Conservation (phyloP, 2,888 invertebrate genomes). For the Plebejus anna region DNA sequence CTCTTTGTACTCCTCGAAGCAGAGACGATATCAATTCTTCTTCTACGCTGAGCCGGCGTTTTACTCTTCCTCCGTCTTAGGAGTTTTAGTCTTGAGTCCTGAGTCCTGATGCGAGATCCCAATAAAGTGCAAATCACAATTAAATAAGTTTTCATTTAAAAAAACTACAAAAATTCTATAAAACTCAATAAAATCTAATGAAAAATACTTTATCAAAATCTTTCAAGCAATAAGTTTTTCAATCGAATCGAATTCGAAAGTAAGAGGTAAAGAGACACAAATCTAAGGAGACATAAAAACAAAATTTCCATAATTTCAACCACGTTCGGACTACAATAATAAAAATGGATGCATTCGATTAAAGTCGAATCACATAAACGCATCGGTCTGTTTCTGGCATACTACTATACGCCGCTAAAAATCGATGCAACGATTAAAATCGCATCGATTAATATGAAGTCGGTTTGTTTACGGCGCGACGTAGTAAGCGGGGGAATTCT, state of each 20-base stretch:
- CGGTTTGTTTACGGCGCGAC: slow-evolving; percentile 54
- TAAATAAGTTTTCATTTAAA: not conserved
- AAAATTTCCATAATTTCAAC: not conserved
- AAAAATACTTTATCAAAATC: not conserved
- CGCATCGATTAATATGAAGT: slow-evolving; percentile 32
- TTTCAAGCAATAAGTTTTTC: not conserved
- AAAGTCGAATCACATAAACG: slow-evolving; percentile 31
- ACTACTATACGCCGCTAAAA: not conserved
- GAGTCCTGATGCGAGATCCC: too few species aligned
- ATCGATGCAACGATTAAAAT: slow-evolving; percentile 30
- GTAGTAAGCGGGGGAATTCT: slow-evolving; percentile 62
- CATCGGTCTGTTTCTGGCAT: slow-evolving; percentile 50
- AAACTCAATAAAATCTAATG: too few species aligned
- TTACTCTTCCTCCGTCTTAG: too few species aligned
- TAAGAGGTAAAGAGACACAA: not conserved
- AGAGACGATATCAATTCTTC: too few species aligned
- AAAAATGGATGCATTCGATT: slow-evolving; percentile 23
- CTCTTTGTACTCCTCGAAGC: too few species aligned
- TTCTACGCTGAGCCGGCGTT: too few species aligned
- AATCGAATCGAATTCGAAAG: not conserved
- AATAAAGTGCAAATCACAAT: not conserved
- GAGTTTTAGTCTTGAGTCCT: too few species aligned
- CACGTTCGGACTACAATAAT: not conserved
- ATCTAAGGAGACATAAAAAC: not conserved
- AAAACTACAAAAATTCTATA: not conserved